Percentiles rank a stretch among this genome's conserved stretches.
Evolutionary conservation across 2,797 vertebrate species (phyloP).

Genomic region (Lacerta agilis): DNA sequence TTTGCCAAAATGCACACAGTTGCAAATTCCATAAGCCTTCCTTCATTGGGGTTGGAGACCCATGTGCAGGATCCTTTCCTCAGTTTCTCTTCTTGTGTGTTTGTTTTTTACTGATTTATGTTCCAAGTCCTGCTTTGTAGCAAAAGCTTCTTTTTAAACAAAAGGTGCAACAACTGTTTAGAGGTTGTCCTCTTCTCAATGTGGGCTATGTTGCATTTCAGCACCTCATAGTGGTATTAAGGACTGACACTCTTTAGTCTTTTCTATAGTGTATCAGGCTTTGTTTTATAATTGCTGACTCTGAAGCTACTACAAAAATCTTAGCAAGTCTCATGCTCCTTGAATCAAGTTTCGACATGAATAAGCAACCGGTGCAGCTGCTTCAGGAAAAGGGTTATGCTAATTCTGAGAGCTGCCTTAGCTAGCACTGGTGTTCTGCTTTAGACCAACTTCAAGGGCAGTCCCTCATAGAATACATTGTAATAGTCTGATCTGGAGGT

Average conservation of each 20-base stretch:
- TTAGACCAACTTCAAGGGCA: too few relatives aligned
- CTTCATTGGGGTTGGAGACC: neutral
- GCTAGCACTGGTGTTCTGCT: too few relatives aligned
- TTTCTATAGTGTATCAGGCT: neutral
- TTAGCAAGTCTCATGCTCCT: neutral
- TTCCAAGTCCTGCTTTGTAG: neutral
- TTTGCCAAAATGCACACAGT: neutral
- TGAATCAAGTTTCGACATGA: too few relatives aligned
- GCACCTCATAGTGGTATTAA: neutral
- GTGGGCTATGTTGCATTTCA: neutral
- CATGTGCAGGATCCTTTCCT: too few relatives aligned
- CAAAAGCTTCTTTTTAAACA: neutral
- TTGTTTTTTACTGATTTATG: neutral
- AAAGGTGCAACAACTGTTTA: neutral
- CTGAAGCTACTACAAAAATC: neutral
- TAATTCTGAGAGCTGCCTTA: too few relatives aligned
- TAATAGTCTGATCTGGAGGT: too few relatives aligned
- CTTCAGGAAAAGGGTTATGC: too few relatives aligned
- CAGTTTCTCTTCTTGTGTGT: neutral
- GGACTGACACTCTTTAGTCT: neutral
- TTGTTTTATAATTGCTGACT: neutral
- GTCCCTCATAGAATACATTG: too few relatives aligned
- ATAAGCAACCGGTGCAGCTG: too few relatives aligned
- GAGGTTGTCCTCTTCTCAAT: neutral
- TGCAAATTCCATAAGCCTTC: neutral